Conservation (phyloP, 2,888 invertebrate species). For the Hydropsyche betteni region DNA sequence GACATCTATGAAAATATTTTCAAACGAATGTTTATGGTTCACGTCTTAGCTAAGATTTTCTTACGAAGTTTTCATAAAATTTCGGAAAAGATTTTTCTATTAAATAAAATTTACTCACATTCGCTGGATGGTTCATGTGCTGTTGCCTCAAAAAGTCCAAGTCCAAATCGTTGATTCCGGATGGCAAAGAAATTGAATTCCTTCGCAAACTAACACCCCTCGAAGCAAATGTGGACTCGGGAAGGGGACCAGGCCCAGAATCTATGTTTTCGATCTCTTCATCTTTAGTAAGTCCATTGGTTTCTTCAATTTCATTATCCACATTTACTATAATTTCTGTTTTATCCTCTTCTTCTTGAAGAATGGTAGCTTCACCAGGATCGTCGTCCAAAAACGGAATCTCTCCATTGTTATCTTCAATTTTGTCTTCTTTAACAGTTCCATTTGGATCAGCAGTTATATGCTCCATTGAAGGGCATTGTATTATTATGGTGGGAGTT, state of each 20-base stretch:
- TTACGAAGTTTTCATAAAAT: not conserved
- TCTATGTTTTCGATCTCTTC: constrained; percentile 42
- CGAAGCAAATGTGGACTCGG: constrained; percentile 3
- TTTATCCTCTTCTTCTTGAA: not conserved
- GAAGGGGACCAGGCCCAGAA: constrained; percentile 36
- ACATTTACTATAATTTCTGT: not conserved
- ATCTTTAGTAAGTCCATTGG: constrained; percentile 28
- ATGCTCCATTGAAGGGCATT: constrained; percentile 44
- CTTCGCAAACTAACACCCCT: constrained; percentile 58
- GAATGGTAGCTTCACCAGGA: not conserved
- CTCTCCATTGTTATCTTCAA: no score
- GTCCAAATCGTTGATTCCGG: constrained; percentile 68
- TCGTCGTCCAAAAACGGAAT: constrained; percentile 47
- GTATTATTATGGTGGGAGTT: constrained; percentile 47
- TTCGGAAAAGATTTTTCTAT: not conserved
- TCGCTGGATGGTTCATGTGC: constrained; percentile 48
- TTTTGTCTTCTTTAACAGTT: no score
- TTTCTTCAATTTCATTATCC: not conserved
- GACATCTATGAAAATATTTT: no score
- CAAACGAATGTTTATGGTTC: no score
- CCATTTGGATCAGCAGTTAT: no score
- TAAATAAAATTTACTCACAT: constrained; percentile 42
- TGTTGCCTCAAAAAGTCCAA: constrained; percentile 59
- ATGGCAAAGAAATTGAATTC: constrained; percentile 73
- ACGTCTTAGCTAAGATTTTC: no score